These are phyloP conservation scores for Phainopepla nitens DNA, from an alignment of 2,113 vertebrate species.

Conservation along the genomic window DNA sequence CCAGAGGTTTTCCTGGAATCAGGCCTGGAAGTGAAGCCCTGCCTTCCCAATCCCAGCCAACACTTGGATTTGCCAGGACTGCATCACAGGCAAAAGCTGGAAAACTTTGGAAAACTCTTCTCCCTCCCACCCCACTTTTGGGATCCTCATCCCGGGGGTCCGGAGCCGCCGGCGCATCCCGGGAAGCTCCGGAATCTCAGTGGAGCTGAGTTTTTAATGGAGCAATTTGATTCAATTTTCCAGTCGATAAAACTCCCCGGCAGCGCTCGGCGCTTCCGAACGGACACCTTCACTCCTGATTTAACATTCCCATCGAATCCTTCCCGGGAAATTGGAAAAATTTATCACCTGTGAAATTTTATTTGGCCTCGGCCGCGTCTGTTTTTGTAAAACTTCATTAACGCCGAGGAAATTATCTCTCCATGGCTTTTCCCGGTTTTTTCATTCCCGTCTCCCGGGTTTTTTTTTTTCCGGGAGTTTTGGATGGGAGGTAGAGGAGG, in stretches of 20 bases:
- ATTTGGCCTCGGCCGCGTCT: slow-evolving; percentile 88
- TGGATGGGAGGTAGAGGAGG: slow-evolving; percentile 56
- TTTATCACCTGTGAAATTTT: slow-evolving; percentile 97
- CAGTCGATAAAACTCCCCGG: slow-evolving; percentile 96
- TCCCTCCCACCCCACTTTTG: not conserved
- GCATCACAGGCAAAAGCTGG: not conserved
- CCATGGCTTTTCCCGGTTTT: not conserved
- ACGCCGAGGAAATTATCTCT: slow-evolving; percentile 85
- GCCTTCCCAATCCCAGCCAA: not conserved
- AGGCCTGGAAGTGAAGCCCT: fast-evolving
- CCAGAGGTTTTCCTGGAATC: not conserved
- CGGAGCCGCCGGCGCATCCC: not conserved
- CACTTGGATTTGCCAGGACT: fast-evolving
- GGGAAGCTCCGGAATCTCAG: slow-evolving; percentile 60
- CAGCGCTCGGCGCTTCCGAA: slow-evolving; percentile 83
- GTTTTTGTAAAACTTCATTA: slow-evolving; percentile 91
- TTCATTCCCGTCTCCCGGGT: not conserved
- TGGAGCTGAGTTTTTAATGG: slow-evolving; percentile 86
- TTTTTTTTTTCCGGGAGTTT: not conserved
- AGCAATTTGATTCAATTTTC: slow-evolving; percentile 98
- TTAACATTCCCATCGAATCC: slow-evolving; percentile 92
- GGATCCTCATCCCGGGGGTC: not conserved
- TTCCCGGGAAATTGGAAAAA: slow-evolving; percentile 91
- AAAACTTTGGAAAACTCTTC: not conserved
- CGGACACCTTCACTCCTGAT: slow-evolving; percentile 92